These are phyloP conservation scores for Scylla paramamosain DNA, from an alignment of 1,140 invertebrate species.

Conservation along the genomic window DNA sequence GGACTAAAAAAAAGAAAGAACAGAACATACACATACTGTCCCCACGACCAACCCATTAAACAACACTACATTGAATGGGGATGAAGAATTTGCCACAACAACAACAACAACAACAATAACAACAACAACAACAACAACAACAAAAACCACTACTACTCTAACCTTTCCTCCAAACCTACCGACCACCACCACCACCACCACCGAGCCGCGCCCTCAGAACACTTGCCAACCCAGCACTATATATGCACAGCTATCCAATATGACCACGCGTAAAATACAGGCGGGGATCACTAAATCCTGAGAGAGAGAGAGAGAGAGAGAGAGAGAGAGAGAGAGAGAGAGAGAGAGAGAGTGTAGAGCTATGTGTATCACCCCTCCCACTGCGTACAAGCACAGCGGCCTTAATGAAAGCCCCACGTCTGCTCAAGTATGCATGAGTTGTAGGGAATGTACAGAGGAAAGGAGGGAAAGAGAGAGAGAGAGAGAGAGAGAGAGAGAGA, in stretches of 20 bases:
- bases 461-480: too few relatives aligned
- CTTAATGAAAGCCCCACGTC: too few relatives aligned
- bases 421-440: too few relatives aligned
- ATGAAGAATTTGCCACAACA: background rate
- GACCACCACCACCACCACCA: too few relatives aligned
- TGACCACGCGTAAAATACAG: background rate
- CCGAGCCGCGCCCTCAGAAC: background rate
- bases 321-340: conserved; percentile 30
- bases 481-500: too few relatives aligned
- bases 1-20: background rate
- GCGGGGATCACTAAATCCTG: conserved; percentile 29
- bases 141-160: background rate
- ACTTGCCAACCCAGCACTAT: background rate
- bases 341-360: background rate
- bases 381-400: too few relatives aligned
- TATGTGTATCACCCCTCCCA: too few relatives aligned
- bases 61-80: background rate
- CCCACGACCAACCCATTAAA: background rate
- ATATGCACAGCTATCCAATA: background rate
- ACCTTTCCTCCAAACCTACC: too few relatives aligned
- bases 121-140: background rate
- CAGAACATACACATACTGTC: too few relatives aligned
- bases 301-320: background rate
- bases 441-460: too few relatives aligned
- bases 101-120: too few relatives aligned